Conservation (phyloP, 2,888 invertebrate genomes). For the Drosophila colorata region DNA sequence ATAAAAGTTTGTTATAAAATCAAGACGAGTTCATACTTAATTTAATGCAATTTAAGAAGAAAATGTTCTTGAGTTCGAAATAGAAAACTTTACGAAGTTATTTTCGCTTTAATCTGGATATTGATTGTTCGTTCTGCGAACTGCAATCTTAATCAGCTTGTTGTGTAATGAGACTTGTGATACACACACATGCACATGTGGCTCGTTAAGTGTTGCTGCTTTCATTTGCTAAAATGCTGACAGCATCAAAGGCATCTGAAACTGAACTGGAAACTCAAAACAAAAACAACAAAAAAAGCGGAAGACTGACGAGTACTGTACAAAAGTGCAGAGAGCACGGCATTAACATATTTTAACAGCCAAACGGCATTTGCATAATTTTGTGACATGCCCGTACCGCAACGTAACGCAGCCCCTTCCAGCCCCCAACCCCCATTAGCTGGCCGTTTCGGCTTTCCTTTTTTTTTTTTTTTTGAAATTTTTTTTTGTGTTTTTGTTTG, state of each 20-base stretch:
- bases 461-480: too few species aligned
- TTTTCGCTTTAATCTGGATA: too few species aligned
- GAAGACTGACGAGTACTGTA: slow-evolving; percentile 23
- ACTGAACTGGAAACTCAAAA: slow-evolving; percentile 16
- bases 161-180: background rate
- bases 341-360: slow-evolving; percentile 78
- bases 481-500: slow-evolving; percentile 21
- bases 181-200: slow-evolving; percentile 10
- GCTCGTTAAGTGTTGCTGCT: slow-evolving; percentile 11
- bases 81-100: too few species aligned
- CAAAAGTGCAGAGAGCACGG: slow-evolving; percentile 32
- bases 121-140: background rate
- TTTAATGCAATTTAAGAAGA: too few species aligned
- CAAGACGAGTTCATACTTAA: too few species aligned
- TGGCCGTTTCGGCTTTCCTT: slow-evolving; percentile 44
- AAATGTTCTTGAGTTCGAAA: too few species aligned
- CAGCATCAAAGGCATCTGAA: slow-evolving; percentile 45
- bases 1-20: too few species aligned
- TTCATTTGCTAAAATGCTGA: slow-evolving; percentile 39
- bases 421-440: background rate
- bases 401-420: slow-evolving; percentile 6
- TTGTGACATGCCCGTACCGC: slow-evolving; percentile 43
- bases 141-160: too few species aligned
- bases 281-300: slow-evolving; percentile 16
- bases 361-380: slow-evolving; percentile 79